phyloP scores from a whole-genome alignment of 2,888 invertebrate species.

The Alloscopus bannaensis region DNA sequence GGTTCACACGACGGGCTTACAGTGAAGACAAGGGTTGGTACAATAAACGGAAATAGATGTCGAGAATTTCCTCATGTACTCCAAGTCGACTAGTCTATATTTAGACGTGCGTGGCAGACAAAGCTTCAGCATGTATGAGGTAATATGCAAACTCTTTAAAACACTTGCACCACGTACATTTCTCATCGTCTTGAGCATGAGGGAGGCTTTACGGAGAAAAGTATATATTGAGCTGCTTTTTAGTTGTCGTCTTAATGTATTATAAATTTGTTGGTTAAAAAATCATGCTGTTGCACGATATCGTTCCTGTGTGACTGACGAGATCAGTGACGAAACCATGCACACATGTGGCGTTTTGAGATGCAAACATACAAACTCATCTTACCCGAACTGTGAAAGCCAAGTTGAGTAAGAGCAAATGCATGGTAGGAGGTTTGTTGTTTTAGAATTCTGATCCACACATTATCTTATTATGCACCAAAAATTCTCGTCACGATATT shows the following conservation, averaged over 20 bases:
- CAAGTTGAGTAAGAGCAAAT: neutral
- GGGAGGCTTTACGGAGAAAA: too few species aligned
- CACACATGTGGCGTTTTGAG: neutral
- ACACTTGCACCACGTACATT: too few species aligned
- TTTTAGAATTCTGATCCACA: neutral
- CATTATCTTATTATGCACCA: too few species aligned
- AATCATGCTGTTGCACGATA: conserved; percentile 5
- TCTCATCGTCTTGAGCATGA: too few species aligned
- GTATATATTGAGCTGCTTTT: neutral
- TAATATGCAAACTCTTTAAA: too few species aligned
- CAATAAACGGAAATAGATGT: too few species aligned
- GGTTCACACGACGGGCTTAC: too few species aligned
- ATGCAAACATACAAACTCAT: neutral
- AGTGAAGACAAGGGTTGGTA: too few species aligned
- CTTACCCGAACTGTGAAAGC: conserved; percentile 7
- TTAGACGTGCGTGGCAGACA: conserved; percentile 48
- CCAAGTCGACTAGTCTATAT: conserved; percentile 46
- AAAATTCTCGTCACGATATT: neutral
- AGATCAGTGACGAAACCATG: conserved; percentile 35
- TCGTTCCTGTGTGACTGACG: conserved; percentile 36
- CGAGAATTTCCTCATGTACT: too few species aligned
- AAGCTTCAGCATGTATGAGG: too few species aligned
- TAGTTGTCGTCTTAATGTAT: conserved; percentile 15
- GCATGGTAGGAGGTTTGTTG: conserved; percentile 10
- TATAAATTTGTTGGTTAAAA: conserved; percentile 20